Evolutionary conservation across 2,797 vertebrate species (phyloP).

Genomic region (Zalophus californianus): DNA sequence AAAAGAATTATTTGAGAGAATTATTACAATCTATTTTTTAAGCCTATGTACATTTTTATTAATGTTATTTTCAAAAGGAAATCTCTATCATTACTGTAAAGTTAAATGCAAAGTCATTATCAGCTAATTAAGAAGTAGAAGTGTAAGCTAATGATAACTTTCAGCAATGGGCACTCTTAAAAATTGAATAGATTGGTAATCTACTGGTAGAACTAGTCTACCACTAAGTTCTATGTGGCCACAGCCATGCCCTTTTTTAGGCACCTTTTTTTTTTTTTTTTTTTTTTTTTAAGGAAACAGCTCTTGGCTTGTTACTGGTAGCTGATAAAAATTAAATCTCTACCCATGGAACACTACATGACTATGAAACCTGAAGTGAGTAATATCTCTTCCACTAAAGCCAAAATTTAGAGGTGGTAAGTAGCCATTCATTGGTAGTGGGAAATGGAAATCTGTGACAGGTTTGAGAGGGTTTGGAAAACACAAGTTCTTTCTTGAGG

Average conservation of each 20-base stretch:
- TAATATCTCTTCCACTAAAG: neutral
- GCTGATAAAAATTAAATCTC: neutral
- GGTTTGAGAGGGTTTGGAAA: neutral
- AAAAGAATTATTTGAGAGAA: too few relatives aligned
- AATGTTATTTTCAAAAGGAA: neutral
- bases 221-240: neutral
- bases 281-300: neutral
- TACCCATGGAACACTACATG: neutral
- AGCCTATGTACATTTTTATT: neutral
- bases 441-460: neutral
- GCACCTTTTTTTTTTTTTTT: neutral
- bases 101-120: neutral
- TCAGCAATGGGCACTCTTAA: neutral
- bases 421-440: neutral
- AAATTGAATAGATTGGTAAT: neutral
- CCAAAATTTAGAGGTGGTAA: neutral
- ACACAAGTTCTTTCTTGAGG: neutral
- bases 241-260: neutral
- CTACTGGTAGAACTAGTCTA: neutral
- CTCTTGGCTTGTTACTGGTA: neutral
- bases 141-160: neutral
- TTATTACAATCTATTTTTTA: neutral
- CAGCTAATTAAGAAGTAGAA: neutral
- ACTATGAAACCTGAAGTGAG: neutral
- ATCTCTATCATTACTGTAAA: neutral